These are phyloP conservation scores for Xenops minutus DNA, from an alignment of 2,797 vertebrate species.

Conservation along the genomic window DNA sequence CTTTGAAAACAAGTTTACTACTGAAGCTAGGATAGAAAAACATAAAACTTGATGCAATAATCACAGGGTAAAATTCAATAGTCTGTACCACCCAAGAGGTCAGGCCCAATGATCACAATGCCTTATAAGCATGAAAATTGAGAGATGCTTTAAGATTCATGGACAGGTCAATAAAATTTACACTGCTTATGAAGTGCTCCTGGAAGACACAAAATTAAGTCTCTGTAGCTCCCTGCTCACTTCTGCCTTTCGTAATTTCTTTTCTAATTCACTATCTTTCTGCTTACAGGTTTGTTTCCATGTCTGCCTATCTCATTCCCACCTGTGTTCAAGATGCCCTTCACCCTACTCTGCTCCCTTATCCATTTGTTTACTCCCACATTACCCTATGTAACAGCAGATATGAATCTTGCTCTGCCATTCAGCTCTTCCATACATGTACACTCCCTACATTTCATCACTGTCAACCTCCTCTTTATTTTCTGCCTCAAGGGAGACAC, in stretches of 20 bases:
- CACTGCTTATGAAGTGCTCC: slow-evolving; percentile 8
- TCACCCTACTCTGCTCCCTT: background rate
- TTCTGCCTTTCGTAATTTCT: background rate
- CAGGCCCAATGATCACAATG: background rate
- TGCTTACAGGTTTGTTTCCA: background rate
- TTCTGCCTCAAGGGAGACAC: background rate
- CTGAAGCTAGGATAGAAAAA: slow-evolving; percentile 1
- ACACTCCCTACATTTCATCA: background rate
- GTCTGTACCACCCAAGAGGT: background rate
- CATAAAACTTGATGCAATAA: slow-evolving; percentile 37
- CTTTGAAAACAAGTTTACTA: slow-evolving; percentile 34
- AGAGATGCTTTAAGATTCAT: background rate
- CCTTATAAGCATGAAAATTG: slow-evolving; percentile 22
- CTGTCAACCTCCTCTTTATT: background rate
- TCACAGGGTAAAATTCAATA: slow-evolving; percentile 27
- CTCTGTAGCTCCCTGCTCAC: background rate
- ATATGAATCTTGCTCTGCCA: background rate
- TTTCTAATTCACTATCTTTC: background rate
- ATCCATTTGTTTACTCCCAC: slow-evolving; percentile 10
- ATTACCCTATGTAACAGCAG: background rate
- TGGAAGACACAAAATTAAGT: background rate
- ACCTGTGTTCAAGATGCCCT: background rate
- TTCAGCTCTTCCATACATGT: background rate
- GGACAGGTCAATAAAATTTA: slow-evolving; percentile 29
- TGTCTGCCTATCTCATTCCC: background rate